phyloP scores from a whole-genome alignment of 2,888 invertebrate species.

The Bembecia ichneumoniformis region DNA sequence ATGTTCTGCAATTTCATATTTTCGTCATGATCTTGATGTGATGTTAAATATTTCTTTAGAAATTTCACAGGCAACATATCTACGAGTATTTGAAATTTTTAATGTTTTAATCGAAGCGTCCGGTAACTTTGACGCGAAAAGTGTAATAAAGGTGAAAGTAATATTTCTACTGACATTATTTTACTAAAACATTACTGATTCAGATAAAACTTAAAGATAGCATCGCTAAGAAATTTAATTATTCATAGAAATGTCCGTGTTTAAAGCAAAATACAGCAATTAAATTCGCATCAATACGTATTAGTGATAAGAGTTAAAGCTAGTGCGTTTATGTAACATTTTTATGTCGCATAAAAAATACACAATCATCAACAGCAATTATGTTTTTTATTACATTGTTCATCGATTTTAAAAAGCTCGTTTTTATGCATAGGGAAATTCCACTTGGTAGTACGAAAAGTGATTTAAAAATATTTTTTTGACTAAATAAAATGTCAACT shows the following conservation, averaged over 20 bases:
- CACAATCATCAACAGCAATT: too few species aligned
- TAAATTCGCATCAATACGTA: conserved; percentile 12
- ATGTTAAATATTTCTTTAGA: conserved; percentile 8
- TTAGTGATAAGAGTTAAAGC: background rate
- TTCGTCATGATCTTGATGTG: conserved; percentile 4
- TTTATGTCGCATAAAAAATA: too few species aligned
- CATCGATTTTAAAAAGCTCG: too few species aligned
- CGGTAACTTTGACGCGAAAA: background rate
- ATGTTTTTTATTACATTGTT: too few species aligned
- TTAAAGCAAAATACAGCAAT: conserved; percentile 15
- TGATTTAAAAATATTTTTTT: too few species aligned
- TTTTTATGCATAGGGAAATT: too few species aligned
- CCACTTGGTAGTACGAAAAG: too few species aligned
- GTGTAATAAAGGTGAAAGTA: background rate
- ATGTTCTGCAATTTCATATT: conserved; percentile 13
- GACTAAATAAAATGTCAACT: too few species aligned
- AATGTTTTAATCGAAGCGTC: background rate
- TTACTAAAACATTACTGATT: background rate
- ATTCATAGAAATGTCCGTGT: conserved; percentile 15
- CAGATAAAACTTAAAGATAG: conserved; percentile 14
- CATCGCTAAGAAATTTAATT: conserved; percentile 21
- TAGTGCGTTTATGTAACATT: too few species aligned
- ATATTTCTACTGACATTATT: background rate
- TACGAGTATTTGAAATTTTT: background rate
- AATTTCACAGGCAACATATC: background rate